Evolutionary conservation across 2,797 vertebrate species (phyloP), one percentile per base, ranked within the genome.

Genomic region (Neosilurus mollespiculum): DNA sequence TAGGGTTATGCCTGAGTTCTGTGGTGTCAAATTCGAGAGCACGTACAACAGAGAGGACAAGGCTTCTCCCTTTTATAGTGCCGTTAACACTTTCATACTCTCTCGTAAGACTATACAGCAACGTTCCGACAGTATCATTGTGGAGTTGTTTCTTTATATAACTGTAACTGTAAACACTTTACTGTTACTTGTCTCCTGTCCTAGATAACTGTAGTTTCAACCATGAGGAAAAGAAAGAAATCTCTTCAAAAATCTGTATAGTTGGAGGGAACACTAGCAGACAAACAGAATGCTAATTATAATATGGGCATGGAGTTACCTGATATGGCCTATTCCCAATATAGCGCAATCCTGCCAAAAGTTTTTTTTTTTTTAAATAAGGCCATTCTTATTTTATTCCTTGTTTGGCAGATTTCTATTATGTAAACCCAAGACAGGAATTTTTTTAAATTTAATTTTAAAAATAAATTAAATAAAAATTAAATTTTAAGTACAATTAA

Each of bases 1-100:
- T 5, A 51, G 24, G 22, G 61, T 90, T 94, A 93, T 93, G 91
- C 90, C 81, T 73, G 88, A 91, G 92, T 90, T 86, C 88, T 86
- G 87, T 85, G 86, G 85, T 89, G 88, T 93, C 91, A 83, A 85
- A 84, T 93, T 91, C 88, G 80, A 76, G 61, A 67, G 75, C 80
- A 83, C 3, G 49, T 78, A 75, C 78, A 85, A 78, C 22, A 24
- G 0, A 51, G 15, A 56, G 73, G 81, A 88, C 62, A 71, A 54
- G 37, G 54, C 37, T 59, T 24, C 81, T 71, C 69, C 87, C 54
- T 86, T 88, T 89, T 82, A 89, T 79, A 88, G 78, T 77, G 56
- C 66, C 84, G 82, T 87, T 86, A 90, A 87, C 88, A 89, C 83
- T 77, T 70, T 65, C 61, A 53, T 8, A 65, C 43, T 78, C 16